phyloP scores from a whole-genome alignment of 2,113 vertebrate species.

The Istiophorus platypterus region DNA sequence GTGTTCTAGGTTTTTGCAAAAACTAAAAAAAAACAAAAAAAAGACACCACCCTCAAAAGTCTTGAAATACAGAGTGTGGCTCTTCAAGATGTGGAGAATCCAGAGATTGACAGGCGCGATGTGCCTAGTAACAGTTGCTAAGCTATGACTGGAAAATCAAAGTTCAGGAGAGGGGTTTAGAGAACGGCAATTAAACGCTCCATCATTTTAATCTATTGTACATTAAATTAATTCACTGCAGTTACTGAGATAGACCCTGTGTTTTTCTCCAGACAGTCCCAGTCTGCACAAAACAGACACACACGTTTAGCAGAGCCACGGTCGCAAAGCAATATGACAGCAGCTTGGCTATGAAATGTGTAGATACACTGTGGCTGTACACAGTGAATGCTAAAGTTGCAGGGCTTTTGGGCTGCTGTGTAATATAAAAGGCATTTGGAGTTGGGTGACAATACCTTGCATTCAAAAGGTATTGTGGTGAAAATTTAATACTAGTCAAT shows the following conservation, averaged over 20 bases:
- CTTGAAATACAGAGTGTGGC: background rate
- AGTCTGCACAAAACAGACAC: slow-evolving; percentile 15
- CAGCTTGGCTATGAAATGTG: slow-evolving; percentile 46
- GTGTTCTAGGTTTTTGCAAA: background rate
- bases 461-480: slow-evolving; percentile 61
- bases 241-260: slow-evolving; percentile 19
- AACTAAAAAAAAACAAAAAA: background rate
- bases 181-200: slow-evolving; percentile 17
- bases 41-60: no score
- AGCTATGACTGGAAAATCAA: slow-evolving; percentile 5
- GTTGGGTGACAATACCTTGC: slow-evolving; percentile 49
- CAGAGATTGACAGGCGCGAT: background rate
- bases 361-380: slow-evolving; percentile 46
- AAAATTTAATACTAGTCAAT: slow-evolving; percentile 69
- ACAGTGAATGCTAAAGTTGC: slow-evolving; percentile 49
- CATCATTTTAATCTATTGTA: slow-evolving; percentile 37
- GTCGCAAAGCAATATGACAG: slow-evolving; percentile 47
- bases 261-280: slow-evolving; percentile 3
- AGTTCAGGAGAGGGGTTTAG: background rate
- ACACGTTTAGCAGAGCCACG: slow-evolving; percentile 41
- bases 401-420: slow-evolving; percentile 34
- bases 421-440: slow-evolving; percentile 72
- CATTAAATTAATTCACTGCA: slow-evolving; percentile 37
- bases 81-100: background rate
- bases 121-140: slow-evolving; percentile 2